Evolutionary conservation across 2,113 vertebrate genomes (phyloP), one percentile per base, ranked within the genome.

Genomic region (Himantopus leucocephalus): DNA sequence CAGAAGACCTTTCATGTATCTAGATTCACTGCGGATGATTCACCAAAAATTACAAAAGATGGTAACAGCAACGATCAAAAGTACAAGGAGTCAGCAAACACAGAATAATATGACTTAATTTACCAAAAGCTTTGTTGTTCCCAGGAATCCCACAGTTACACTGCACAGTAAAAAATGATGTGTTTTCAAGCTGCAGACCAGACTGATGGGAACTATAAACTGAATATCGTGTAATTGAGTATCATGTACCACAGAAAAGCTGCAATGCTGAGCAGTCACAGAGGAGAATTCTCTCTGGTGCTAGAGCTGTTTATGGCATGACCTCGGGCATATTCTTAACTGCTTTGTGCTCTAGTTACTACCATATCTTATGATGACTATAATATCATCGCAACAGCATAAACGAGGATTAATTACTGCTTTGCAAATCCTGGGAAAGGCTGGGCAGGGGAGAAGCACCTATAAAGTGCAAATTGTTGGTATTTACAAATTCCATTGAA

Each of bases 341-440:
- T 71, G 32, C 58, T 55, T 16, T 26, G 52, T 72, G 64, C 39
- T 85, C 27, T 10, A 55, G n/a, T 39, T 43, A 64, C 43, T 55
- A 50, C 48, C 7, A 1, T 6, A 35, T 12, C 68, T 59, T 81
- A 77, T 1, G 0, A 41, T 37, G 53, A n/a, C 22, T 63, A n/a
- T 12, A 55, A 5, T 34, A 88, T 4, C 35, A 84, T 59, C 3
- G 2, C 56, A 89, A 71, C 35, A 66, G 30, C 53, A 78, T 27
- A 72, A 89, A 74, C 27, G 20, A 95, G 35, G 30, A 55, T 23
- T 94, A 86, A 93, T 78, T 78, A 76, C 30, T 34, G 73, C 64
- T 87, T 91, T 89, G 79, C 34, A 78, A 63, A 75, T 68, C 78
- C 60, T 84, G 19, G 66, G 45, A 89, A 78, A 39, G 43, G 47